Conservation (phyloP, 37 sponge, comb jelly and placozoan genomes). For the Tethya wilhelma region DNA sequence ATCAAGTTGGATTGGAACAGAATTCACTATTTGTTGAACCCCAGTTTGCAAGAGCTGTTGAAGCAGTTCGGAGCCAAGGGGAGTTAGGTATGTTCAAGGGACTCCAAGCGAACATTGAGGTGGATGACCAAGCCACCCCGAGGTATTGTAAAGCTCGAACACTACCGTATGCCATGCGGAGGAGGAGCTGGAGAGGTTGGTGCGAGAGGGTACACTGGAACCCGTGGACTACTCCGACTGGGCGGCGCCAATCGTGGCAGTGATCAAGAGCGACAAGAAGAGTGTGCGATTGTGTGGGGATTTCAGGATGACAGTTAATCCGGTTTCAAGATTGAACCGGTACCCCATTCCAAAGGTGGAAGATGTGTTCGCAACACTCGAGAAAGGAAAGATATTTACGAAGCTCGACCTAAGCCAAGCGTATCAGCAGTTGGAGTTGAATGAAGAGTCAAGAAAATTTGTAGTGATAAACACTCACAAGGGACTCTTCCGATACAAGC, state of each 20-base stretch:
- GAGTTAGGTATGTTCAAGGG: slow-evolving; percentile 16
- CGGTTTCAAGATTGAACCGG: slow-evolving; percentile 1
- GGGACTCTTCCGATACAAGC: not conserved
- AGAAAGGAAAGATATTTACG: slow-evolving; percentile 33
- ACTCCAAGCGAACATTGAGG: slow-evolving; percentile 16
- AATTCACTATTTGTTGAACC: not conserved
- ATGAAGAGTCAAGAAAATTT: not conserved
- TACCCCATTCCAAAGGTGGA: too few species aligned
- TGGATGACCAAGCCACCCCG: slow-evolving; percentile 14
- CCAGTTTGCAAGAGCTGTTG: not conserved
- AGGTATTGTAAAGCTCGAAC: slow-evolving; percentile 24
- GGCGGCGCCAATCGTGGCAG: slow-evolving; percentile 68
- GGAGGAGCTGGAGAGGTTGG: slow-evolving; percentile 26
- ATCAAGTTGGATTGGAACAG: not conserved
- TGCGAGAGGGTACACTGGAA: slow-evolving; percentile 18
- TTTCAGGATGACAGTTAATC: slow-evolving; percentile 44
- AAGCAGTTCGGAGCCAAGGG: not conserved
- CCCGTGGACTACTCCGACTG: slow-evolving; percentile 62
- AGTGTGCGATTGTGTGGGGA: too few species aligned
- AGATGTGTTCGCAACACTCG: slow-evolving; percentile 21
- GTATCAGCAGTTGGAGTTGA: not conserved
- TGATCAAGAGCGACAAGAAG: slow-evolving; percentile 33
- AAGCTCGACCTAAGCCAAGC: slow-evolving; percentile 35
- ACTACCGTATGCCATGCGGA: slow-evolving; percentile 32
- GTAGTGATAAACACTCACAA: not conserved